phyloP scores from a whole-genome alignment of 2,113 vertebrate species.

The Nothobranchius furzeri region DNA sequence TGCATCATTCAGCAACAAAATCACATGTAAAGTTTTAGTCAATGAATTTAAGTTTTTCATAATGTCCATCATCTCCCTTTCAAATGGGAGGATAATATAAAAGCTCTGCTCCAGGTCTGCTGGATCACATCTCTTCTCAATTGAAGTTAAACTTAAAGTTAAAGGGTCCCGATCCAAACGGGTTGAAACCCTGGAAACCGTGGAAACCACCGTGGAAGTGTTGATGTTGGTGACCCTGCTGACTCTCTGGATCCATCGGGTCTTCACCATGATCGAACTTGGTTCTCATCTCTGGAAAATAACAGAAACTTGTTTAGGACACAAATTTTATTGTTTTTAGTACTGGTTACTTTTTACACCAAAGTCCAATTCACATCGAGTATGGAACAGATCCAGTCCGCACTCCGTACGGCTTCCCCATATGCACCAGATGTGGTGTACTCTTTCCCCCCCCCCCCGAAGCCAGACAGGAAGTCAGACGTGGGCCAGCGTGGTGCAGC shows the following conservation, averaged over 20 bases:
- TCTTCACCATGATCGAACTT: conserved; percentile 97
- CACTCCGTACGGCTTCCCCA: too few species aligned
- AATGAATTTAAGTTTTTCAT: too few species aligned
- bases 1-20: conserved; percentile 9
- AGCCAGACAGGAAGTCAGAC: too few species aligned
- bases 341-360: too few species aligned
- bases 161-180: conserved; percentile 95
- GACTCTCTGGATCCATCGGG: conserved; percentile 93
- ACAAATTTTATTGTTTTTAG: neutral
- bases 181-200: conserved; percentile 94
- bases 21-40: too few species aligned
- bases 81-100: conserved; percentile 29
- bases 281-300: conserved; percentile 89
- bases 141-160: conserved; percentile 97
- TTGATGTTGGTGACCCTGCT: conserved; percentile 84
- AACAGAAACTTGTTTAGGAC: neutral
- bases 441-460: neutral
- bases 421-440: too few species aligned
- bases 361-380: too few species aligned
- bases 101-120: conserved; percentile 21
- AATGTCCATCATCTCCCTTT: conserved; percentile 31
- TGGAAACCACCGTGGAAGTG: conserved; percentile 89
- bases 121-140: conserved; percentile 62
- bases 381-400: too few species aligned
- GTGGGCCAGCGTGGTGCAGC: too few species aligned